Evolutionary conservation across 2,888 invertebrate species (phyloP).

Genomic region (Myathropa florea): DNA sequence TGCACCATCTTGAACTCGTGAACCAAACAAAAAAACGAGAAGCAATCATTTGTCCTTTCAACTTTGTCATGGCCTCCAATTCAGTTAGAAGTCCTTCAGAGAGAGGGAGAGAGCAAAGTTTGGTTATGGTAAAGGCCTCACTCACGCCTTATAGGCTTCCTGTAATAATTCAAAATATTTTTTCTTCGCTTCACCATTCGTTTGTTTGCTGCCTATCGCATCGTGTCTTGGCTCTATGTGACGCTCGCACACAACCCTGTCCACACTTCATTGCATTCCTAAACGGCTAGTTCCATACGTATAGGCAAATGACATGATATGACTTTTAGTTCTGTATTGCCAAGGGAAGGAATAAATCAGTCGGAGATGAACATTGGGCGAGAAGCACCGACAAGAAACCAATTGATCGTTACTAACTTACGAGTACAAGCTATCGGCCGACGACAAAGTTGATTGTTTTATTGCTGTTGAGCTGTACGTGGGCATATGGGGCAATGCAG

Average conservation of each 20-base stretch:
- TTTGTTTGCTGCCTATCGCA: not conserved
- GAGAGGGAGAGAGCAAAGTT: no score
- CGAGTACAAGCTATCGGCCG: not conserved
- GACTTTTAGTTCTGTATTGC: not conserved
- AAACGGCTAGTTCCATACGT: not conserved
- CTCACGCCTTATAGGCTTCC: not conserved
- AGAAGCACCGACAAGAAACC: not conserved
- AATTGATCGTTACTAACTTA: not conserved
- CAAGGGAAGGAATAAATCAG: not conserved
- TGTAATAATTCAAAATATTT: not conserved
- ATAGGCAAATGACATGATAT: not conserved
- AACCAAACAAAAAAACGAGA: not conserved
- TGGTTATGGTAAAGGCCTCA: not conserved
- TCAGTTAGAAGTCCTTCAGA: no score
- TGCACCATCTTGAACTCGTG: not conserved
- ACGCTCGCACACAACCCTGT: not conserved
- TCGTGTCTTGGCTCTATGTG: not conserved
- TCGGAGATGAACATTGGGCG: not conserved
- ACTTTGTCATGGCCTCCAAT: not conserved
- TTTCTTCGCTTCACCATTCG: not conserved
- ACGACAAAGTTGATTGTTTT: not conserved
- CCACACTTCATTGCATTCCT: not conserved
- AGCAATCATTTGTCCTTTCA: not conserved
- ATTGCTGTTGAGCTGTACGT: not conserved
- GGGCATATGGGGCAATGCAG: not conserved